Conservation (phyloP, 2,888 invertebrate species). For the Parnassius smintheus region DNA sequence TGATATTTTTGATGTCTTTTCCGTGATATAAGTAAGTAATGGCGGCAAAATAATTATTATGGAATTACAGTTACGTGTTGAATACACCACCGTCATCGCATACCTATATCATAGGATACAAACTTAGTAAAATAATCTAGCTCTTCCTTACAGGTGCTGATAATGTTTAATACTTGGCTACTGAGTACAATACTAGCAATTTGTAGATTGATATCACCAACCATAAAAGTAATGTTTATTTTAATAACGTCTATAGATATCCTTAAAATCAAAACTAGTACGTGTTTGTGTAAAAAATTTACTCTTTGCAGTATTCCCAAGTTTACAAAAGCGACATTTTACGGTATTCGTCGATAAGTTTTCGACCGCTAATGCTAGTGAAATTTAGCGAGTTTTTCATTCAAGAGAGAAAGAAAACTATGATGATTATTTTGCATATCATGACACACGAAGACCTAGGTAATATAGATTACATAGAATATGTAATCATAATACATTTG, state of each 20-base stretch:
- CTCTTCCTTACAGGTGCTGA: conserved; percentile 46
- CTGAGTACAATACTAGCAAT: conserved; percentile 50
- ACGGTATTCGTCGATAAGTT: conserved; percentile 44
- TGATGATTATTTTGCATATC: conserved; percentile 42
- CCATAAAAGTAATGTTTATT: conserved; percentile 44
- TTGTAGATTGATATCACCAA: conserved; percentile 55
- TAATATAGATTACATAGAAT: conserved; percentile 30
- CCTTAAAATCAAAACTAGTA: not conserved
- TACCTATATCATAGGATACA: too few species aligned
- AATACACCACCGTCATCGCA: too few species aligned
- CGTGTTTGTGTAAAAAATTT: not conserved
- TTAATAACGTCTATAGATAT: not conserved
- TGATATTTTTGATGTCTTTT: too few species aligned
- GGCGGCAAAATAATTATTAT: too few species aligned
- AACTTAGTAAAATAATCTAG: not conserved
- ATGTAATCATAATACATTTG: not conserved
- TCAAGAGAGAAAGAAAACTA: conserved; percentile 44
- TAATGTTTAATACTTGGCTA: conserved; percentile 55
- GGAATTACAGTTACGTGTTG: too few species aligned
- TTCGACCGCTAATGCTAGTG: conserved; percentile 49
- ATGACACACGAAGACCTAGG: conserved; percentile 42
- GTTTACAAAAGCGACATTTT: conserved; percentile 46
- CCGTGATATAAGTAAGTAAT: too few species aligned
- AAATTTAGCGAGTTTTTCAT: conserved; percentile 49
- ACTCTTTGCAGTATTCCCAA: conserved; percentile 43